A percentile compares a stretch with the other conserved stretches of the same genome.
Evolutionary conservation across 2,888 invertebrate genomes (phyloP).

Genomic region (Physocephala rufipes): DNA sequence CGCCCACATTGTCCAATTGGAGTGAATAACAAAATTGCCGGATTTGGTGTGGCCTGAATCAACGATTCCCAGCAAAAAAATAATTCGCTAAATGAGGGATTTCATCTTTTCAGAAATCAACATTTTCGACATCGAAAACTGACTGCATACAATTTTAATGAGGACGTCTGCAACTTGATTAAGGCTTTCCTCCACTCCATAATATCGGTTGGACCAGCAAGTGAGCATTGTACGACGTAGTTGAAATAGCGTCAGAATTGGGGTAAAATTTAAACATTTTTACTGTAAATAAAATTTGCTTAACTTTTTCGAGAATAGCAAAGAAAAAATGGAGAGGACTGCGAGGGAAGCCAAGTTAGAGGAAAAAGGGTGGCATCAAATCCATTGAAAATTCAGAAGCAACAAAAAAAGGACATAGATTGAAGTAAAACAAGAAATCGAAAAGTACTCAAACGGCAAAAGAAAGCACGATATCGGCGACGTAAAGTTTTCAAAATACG

Average conservation of each 20-base stretch:
- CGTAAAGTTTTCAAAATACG: too few relatives aligned
- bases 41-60: too few relatives aligned
- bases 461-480: too few relatives aligned
- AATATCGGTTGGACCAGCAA: too few relatives aligned
- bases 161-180: conserved; percentile 15
- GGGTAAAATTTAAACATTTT: background rate
- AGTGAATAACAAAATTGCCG: too few relatives aligned
- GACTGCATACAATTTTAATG: conserved; percentile 30
- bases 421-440: background rate
- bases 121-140: conserved; percentile 24
- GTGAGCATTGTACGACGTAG: background rate
- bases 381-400: background rate
- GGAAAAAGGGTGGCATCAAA: too few relatives aligned
- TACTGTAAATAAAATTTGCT: conserved; percentile 15
- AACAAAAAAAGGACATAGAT: background rate
- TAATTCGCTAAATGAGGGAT: background rate
- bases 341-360: too few relatives aligned
- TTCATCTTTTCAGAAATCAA: conserved; percentile 11
- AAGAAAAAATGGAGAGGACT: background rate
- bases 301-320: background rate
- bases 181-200: background rate
- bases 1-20: too few relatives aligned
- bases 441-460: too few relatives aligned
- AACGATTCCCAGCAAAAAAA: too few relatives aligned
- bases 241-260: background rate